Evolutionary conservation across 2,113 vertebrate species (phyloP), one percentile per base, ranked within the genome.

Genomic region (Parus major): DNA sequence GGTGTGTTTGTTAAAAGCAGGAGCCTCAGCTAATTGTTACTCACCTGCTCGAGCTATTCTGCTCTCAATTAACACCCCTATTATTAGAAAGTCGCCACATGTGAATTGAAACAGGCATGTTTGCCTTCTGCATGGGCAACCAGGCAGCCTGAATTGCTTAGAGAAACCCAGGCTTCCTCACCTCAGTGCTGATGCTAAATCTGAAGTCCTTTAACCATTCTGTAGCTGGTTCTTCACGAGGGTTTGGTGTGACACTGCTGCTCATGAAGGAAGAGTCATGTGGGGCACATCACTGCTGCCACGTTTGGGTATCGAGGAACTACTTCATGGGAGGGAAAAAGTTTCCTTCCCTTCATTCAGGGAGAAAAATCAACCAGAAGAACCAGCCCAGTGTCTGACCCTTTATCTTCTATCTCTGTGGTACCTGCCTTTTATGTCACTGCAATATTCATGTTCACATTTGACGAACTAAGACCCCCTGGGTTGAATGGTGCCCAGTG

Each of bases 381-480:
- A 70, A 56, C 18, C 63, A 73, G 2, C 4, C 11, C 28, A 12
- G 25, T 22, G 31, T 10, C 88, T 65, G 59, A 60, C 75, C 86
- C 73, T 90, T 86, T 81, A 60, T 94, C 64, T 59, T 18, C 33
- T 42, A 0, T 24, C 4, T 7, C 29, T 27, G 41, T 25, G 69
- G 44, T 63, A 92, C 80, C 94, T 92, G 80, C 39, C 17, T 75
- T 55, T 83, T 78, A 28, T 83, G 86, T 52, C 90, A 17, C 68
- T 93, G 91, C 88, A 94, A 88, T 90, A 92, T 96, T 97, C 95
- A 49, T 83, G 76, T 92, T 92, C 88, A 81, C 72, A 81, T 86
- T 29, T 83, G 79, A 88, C 86, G 88, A 66, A 75, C 60, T 28
- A 2, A 78, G 69, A 28, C 50, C 79, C 50, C 23, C 50, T 63